These are phyloP conservation scores for Lerista edwardsae DNA, from an alignment of 2,797 vertebrate genomes.

Conservation along the genomic window DNA sequence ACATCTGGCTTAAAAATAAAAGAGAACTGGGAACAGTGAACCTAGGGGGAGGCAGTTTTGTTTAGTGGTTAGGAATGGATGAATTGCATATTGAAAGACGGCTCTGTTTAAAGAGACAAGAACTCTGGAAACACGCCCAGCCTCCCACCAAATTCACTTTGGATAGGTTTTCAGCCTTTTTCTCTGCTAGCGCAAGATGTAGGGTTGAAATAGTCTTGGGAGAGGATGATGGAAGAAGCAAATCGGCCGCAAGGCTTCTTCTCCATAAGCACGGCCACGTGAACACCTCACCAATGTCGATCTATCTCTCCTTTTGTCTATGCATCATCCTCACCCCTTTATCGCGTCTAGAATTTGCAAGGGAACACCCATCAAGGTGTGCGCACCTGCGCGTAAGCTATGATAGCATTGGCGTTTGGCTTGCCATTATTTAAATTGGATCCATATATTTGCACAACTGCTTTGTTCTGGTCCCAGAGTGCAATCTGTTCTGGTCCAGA, in stretches of 20 bases:
- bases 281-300: no score
- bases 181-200: not conserved
- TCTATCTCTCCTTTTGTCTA: no score
- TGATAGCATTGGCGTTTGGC: not conserved
- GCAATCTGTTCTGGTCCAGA: no score
- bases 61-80: conserved; percentile 34
- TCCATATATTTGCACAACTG: not conserved
- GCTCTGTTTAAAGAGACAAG: conserved; percentile 38
- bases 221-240: no score
- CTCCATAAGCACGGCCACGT: no score
- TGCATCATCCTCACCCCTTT: no score
- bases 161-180: not conserved
- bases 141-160: not conserved
- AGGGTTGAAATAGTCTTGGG: not conserved
- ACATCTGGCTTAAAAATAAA: not conserved
- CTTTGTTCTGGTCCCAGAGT: not conserved
- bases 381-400: no score
- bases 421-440: not conserved
- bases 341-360: no score
- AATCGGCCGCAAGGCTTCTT: no score
- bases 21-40: not conserved
- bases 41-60: conserved; percentile 32
- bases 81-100: conserved; percentile 26
- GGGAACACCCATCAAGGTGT: no score
- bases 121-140: not conserved